Base-by-base conservation (phyloP, 2,797 vertebrate genomes). In the Hoplostethus mediterraneus region DNA sequence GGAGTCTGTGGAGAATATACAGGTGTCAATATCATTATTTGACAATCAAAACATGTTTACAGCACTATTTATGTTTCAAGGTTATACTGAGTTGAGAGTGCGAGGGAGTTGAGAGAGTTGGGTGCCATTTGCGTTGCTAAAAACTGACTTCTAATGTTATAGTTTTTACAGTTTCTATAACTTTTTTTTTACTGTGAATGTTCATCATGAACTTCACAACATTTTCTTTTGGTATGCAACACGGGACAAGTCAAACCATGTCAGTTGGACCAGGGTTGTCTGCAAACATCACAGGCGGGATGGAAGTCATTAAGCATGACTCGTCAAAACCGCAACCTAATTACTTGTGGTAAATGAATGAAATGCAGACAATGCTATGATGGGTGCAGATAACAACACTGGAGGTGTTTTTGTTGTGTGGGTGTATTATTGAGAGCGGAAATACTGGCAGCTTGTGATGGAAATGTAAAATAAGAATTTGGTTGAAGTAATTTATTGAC, bases 21-120 rank as follows among this genome's bases (percentile, higher is more conserved):
- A 80, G 74, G 79, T 79, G 14, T 51, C 21, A 38, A 16, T 58
- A 40, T 16, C 12, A 45, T n/a, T 55, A 31, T 14, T 16, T 55
- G 2, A 4, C 30, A 53, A 25, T 25, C 2, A 28, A 12, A 53
- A 53, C 2, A 10, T 11, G 10, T 25, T 17, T 51, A 51, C 10
- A 10, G 10, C 9, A 3, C 40, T 42, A 11, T 12, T 12, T 12
- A 12, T 42, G 11, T 25, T 7, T 36, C 17, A 12, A 4, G 1
- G 8, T 28, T 57, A 14, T 47, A n/a, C 13, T 47, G 1, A n/a
- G n/a, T n/a, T n/a, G n/a, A n/a, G n/a, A n/a, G n/a, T n/a, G n/a
- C n/a, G n/a, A n/a, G n/a, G n/a, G 16, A 16, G 33, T 60, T 28
- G 28, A 28, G 3, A 45, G n/a, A 11, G n/a, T 6, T 31, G 1